Evolutionary conservation across 2,113 vertebrate species (phyloP), one percentile per base, ranked within the genome.

Genomic region (Nibea albiflora): DNA sequence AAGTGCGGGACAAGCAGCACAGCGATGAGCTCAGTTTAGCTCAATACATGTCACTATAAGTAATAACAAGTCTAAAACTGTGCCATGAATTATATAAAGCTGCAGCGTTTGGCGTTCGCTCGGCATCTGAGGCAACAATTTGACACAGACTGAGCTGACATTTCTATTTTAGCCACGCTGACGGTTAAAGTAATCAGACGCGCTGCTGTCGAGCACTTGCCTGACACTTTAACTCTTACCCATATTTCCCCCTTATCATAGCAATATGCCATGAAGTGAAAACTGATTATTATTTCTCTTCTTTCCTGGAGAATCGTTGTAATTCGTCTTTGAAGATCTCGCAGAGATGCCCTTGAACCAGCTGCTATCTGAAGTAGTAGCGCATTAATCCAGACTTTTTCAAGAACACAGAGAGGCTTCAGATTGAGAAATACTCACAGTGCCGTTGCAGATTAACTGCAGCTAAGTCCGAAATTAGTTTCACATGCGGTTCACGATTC

Each of bases 161-260:
- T 86, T 86, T 88, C 88, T 86, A 83, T 88, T 90, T 87, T 42
- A 76, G 63, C 81, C 76, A 4, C 9, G 11, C 46, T 72, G 79
- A 75, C 54, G n/a, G 56, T 85, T 88, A 39, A 85, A 81, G 52
- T 46, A 76, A 85, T 82, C 81, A 78, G 81, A 88, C 50, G 44
- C 46, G 78, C 83, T 31, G 77, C 83, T 75, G 85, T 79, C 60
- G 52, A 85, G 81, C 66, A 64, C 78, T 74, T 56, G 57, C 67
- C 52, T 46, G 52, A 84, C 63, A 67, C 71, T 52, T 80, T 35
- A 49, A 64, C 66, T 61, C 73, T 46, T 68, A n/a, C 15, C 50
- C 62, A 16, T 53, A 78, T 81, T 80, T 78, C 80, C 44, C 61
- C 76, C 60, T 85, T 28, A 83, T 89, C 84, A 8, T 26, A 28